Percentiles rank a stretch among this genome's conserved stretches.
Conservation (phyloP, 2,888 invertebrate genomes). For the Drosophila acutilabella region DNA sequence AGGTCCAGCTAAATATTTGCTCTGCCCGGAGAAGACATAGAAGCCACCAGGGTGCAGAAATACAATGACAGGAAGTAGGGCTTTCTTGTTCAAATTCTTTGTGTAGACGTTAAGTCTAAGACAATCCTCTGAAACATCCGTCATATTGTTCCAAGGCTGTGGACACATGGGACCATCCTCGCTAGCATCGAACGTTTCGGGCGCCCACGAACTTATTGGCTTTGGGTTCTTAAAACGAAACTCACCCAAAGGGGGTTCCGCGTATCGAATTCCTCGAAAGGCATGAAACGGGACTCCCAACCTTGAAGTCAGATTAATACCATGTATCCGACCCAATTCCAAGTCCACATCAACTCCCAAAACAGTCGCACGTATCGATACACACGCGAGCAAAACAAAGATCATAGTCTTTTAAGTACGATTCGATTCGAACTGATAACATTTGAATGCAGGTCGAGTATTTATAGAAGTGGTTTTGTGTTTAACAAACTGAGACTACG, state of each 20-base stretch:
- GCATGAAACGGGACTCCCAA: constrained; percentile 73
- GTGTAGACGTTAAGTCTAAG: constrained; percentile 87
- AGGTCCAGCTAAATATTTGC: constrained; percentile 85
- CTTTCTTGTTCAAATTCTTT: constrained; percentile 61
- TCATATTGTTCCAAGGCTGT: constrained; percentile 78
- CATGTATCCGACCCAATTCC: constrained; percentile 79
- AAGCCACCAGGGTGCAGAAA: constrained; percentile 89
- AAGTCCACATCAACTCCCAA: constrained; percentile 67
- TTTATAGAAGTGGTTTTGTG: constrained; percentile 21
- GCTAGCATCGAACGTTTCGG: constrained; percentile 86
- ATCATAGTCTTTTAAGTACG: constrained; percentile 37
- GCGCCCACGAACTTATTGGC: constrained; percentile 85
- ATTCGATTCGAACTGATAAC: constrained; percentile 18
- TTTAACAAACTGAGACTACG: constrained; percentile 6
- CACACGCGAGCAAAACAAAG: constrained; percentile 10
- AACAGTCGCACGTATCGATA: constrained; percentile 30
- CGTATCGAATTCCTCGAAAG: constrained; percentile 83
- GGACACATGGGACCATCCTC: constrained; percentile 87
- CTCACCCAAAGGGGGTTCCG: constrained; percentile 76
- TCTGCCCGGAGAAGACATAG: constrained; percentile 87
- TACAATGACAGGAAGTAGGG: constrained; percentile 87
- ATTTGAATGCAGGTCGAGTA: constrained; percentile 1
- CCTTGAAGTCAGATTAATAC: constrained; percentile 70
- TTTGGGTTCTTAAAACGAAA: constrained; percentile 85
- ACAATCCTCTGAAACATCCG: constrained; percentile 86